A percentile compares a stretch with the other conserved stretches of the same genome.
Conservation (phyloP, 2,888 invertebrate species). For the Andricus curvator region DNA sequence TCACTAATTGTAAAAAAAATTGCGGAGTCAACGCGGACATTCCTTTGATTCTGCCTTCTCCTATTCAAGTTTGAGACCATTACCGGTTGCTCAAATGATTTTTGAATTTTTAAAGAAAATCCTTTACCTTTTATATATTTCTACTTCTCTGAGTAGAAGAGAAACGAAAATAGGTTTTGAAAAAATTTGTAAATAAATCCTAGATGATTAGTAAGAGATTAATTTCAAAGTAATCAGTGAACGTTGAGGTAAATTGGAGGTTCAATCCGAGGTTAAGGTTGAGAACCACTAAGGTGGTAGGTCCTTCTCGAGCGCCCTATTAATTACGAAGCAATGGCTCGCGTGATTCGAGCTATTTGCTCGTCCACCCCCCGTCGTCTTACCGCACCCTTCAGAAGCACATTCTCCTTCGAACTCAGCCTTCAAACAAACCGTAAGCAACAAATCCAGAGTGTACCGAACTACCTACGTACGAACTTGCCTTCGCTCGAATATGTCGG, state of each 20-base stretch:
- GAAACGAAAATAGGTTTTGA: neutral
- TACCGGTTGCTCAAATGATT: neutral
- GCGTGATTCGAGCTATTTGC: conserved; percentile 71
- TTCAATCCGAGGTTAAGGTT: neutral
- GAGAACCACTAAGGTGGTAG: conserved; percentile 45
- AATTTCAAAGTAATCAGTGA: neutral
- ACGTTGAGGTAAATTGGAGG: neutral
- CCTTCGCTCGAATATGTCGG: conserved; percentile 48
- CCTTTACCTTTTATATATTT: neutral
- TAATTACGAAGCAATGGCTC: conserved; percentile 71
- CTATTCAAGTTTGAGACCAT: neutral
- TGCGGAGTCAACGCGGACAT: neutral
- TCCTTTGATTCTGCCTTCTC: conserved; percentile 5
- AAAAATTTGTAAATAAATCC: neutral
- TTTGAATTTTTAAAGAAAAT: neutral
- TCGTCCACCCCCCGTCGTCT: conserved; percentile 56
- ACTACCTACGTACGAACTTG: conserved; percentile 33
- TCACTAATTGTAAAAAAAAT: conserved; percentile 16
- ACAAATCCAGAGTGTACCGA: conserved; percentile 42
- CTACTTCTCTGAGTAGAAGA: neutral
- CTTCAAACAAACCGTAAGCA: conserved; percentile 51
- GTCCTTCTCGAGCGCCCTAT: conserved; percentile 66
- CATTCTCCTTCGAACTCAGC: conserved; percentile 49
- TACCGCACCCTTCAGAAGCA: conserved; percentile 49
- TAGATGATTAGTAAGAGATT: neutral